Conservation (phyloP, 2,113 vertebrate genomes). For the Boleophthalmus pectinirostris region DNA sequence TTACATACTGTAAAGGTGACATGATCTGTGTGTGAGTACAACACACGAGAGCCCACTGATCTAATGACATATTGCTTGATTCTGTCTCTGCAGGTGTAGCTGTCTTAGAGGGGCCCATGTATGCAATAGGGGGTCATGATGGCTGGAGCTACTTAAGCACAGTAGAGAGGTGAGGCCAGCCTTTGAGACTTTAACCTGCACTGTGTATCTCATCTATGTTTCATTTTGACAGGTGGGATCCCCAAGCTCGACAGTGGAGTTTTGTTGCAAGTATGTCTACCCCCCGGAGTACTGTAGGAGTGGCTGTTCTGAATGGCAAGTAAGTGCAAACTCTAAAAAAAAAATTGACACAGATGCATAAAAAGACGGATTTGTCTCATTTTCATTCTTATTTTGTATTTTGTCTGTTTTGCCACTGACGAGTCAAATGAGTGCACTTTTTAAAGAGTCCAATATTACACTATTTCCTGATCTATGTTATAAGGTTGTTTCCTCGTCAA, state of each 20-base stretch:
- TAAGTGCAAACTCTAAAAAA: slow-evolving; percentile 71
- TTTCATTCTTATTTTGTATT: not conserved
- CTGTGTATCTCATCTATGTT: not conserved
- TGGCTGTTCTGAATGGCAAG: slow-evolving; percentile 94
- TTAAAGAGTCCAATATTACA: too few species aligned
- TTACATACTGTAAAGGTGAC: too few species aligned
- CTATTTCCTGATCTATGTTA: too few species aligned
- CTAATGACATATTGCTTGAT: slow-evolving; percentile 21
- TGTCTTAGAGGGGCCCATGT: slow-evolving; percentile 96
- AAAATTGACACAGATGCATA: not conserved
- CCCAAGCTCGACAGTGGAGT: slow-evolving; percentile 98
- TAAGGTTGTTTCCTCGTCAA: too few species aligned
- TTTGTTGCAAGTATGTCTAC: slow-evolving; percentile 97
- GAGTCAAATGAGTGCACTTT: not conserved
- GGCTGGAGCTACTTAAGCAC: slow-evolving; percentile 99
- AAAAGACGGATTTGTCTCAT: not conserved
- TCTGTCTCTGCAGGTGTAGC: slow-evolving; percentile 84
- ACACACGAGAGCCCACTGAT: not conserved
- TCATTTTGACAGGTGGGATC: slow-evolving; percentile 83
- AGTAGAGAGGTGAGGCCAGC: slow-evolving; percentile 82
- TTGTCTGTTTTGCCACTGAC: not conserved
- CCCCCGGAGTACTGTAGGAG: slow-evolving; percentile 95
- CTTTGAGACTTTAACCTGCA: not conserved
- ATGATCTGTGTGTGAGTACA: not conserved
- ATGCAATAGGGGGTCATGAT: slow-evolving; percentile 95